A percentile compares a stretch with the other conserved stretches of the same genome.
phyloP scores from a whole-genome alignment of 2,797 vertebrate species.

The Nyctalus aviator region DNA sequence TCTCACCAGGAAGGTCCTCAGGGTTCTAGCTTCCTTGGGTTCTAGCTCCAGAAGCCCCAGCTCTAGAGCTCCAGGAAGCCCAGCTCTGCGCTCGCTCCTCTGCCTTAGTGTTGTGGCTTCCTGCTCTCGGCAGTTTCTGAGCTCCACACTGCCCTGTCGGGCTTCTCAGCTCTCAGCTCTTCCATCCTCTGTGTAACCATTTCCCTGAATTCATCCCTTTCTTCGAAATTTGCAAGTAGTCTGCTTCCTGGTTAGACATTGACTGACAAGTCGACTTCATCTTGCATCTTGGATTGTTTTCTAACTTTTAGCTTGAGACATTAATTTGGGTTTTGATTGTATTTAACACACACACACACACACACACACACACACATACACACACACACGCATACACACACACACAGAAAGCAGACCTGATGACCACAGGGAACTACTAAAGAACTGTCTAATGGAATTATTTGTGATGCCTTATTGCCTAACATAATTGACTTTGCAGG shows the following conservation, averaged over 20 bases:
- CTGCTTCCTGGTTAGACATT: background rate
- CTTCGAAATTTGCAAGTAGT: background rate
- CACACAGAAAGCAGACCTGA: background rate
- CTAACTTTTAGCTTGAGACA: conserved; percentile 6
- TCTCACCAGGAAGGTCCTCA: background rate
- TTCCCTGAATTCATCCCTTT: background rate
- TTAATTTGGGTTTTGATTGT: conserved; percentile 5
- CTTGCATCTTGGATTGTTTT: conserved; percentile 30
- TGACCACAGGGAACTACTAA: background rate
- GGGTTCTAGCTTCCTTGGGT: background rate
- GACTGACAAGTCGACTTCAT: no score
- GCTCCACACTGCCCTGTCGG: background rate
- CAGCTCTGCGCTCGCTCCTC: no score
- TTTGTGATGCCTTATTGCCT: background rate
- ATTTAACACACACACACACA: background rate
- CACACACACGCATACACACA: no score
- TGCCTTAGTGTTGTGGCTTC: background rate
- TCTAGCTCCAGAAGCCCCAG: background rate
- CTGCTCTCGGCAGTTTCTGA: background rate
- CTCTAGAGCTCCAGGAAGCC: background rate
- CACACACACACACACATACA: background rate
- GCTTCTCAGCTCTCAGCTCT: background rate
- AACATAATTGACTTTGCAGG: conserved; percentile 42
- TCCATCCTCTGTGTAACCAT: background rate
- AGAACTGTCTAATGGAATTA: conserved; percentile 23